These are phyloP conservation scores for Leuciscus waleckii DNA, from an alignment of 2,797 vertebrate genomes.

Conservation along the genomic window DNA sequence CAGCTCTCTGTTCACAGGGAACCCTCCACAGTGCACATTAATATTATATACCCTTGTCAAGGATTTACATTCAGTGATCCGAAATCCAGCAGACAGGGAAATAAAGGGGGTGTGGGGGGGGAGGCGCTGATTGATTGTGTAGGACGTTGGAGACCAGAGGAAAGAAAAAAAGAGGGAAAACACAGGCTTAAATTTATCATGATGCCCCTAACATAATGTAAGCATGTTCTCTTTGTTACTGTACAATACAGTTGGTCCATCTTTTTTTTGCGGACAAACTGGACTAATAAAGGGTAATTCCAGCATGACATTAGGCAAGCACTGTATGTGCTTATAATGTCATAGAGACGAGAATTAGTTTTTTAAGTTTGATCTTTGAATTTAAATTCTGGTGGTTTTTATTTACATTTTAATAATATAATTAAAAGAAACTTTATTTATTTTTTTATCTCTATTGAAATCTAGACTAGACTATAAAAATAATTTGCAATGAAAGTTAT, in stretches of 20 bases:
- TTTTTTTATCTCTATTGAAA: background rate
- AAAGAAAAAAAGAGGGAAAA: slow-evolving; percentile 74
- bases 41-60: slow-evolving; percentile 99
- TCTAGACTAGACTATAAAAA: background rate
- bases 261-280: background rate
- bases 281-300: background rate
- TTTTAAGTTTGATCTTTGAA: background rate
- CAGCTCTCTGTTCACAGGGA: slow-evolving; percentile 80
- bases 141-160: slow-evolving; percentile 73
- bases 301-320: background rate
- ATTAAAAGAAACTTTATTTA: background rate
- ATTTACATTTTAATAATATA: background rate
- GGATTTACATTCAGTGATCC: slow-evolving; percentile 91
- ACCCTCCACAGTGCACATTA: slow-evolving; percentile 88
- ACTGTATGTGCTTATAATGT: background rate
- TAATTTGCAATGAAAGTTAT: background rate
- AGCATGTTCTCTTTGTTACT: slow-evolving; percentile 53
- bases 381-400: background rate
- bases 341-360: background rate
- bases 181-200: slow-evolving; percentile 86
- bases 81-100: slow-evolving; percentile 85
- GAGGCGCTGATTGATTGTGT: slow-evolving; percentile 73
- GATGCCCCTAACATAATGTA: slow-evolving; percentile 77
- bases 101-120: slow-evolving; percentile 67
- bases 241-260: slow-evolving; percentile 26